These are phyloP conservation scores for Chauna torquata DNA, from an alignment of 2,113 vertebrate genomes.

Conservation along the genomic window DNA sequence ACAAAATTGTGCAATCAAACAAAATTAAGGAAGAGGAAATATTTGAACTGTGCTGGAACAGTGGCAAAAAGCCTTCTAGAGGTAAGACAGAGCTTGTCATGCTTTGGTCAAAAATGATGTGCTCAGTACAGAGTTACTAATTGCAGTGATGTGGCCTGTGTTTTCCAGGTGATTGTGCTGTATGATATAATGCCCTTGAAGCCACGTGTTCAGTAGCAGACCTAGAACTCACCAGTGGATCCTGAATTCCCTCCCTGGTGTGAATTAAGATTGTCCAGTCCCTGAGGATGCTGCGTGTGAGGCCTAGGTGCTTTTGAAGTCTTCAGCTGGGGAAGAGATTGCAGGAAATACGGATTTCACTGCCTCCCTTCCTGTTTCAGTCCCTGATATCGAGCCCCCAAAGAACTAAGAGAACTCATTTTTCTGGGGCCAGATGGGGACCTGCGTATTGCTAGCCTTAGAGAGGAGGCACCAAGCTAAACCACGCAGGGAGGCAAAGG, in stretches of 20 bases:
- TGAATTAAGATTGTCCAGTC: neutral
- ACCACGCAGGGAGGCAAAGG: neutral
- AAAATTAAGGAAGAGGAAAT: neutral
- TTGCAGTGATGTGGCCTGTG: neutral
- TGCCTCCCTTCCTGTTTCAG: neutral
- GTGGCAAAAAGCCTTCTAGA: neutral
- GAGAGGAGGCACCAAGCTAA: neutral
- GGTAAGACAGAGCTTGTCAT: neutral
- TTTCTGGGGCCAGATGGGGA: neutral
- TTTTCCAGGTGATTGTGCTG: neutral
- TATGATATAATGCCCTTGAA: neutral
- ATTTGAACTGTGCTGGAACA: neutral
- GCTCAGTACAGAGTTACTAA: neutral
- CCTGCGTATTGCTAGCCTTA: neutral
- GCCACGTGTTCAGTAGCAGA: neutral
- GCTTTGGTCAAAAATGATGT: neutral
- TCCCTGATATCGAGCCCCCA: neutral
- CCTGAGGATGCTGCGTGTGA: neutral
- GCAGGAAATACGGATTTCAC: neutral
- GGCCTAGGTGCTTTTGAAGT: neutral
- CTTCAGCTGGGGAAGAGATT: neutral
- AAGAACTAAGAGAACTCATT: neutral
- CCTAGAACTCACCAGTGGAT: neutral
- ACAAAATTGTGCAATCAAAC: neutral
- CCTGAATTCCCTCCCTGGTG: neutral